phyloP scores from a whole-genome alignment of 2,113 vertebrate species.

The Catharus bicknelli region DNA sequence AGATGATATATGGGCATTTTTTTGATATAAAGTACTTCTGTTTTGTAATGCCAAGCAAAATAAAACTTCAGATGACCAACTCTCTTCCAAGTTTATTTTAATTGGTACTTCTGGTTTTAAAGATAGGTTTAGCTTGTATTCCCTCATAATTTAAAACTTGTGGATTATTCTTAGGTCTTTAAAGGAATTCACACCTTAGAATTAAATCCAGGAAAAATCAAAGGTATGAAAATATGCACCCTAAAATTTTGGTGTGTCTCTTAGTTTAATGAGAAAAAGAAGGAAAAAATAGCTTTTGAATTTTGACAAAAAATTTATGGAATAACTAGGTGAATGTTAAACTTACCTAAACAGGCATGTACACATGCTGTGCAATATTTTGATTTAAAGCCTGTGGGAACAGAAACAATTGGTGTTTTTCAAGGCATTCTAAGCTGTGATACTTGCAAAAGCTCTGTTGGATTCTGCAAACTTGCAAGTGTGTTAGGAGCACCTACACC shows the following conservation, averaged over 20 bases:
- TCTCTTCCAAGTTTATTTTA: not conserved
- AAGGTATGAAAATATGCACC: not conserved
- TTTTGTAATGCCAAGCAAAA: not conserved
- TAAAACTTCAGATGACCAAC: rapidly evolving
- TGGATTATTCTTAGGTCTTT: not conserved
- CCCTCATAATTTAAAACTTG: not conserved
- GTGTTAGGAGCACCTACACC: not conserved
- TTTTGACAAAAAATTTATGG: not conserved
- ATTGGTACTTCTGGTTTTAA: not conserved
- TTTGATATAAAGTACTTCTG: not conserved
- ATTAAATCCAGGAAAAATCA: not conserved
- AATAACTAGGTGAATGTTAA: not conserved
- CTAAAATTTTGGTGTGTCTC: not conserved
- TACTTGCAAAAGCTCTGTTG: not conserved
- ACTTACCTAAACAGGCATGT: not conserved
- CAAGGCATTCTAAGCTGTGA: not conserved
- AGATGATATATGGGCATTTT: not conserved
- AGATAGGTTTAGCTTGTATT: not conserved
- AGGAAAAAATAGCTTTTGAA: not conserved
- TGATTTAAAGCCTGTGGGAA: not conserved
- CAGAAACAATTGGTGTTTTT: not conserved
- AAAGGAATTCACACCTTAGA: not conserved
- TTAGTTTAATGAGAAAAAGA: not conserved
- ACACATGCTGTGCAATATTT: not conserved
- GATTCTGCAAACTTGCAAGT: not conserved